Evolutionary conservation across 2,888 invertebrate species (phyloP), one percentile per base, ranked within the genome.

Genomic region (Ommatoiulus sabulosus): DNA sequence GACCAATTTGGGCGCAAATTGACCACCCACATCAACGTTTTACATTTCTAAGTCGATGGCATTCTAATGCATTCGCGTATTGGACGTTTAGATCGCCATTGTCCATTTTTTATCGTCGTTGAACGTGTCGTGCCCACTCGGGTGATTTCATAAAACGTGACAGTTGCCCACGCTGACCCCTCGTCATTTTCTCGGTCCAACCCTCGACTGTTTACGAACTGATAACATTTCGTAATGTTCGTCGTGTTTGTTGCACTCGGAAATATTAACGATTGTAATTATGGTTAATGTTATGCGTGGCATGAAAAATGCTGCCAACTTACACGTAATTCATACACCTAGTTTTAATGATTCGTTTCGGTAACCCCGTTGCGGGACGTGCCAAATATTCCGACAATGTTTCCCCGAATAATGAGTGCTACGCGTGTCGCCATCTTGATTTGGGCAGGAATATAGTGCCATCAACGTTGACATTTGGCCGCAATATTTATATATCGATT

Each of bases 151-250:
- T 63, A 15, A 63, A 63, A 63, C 63, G 63, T 63, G 63, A 63
- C 63, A 63, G n/a, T 63, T 63, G 63, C 63, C 63, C 63, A 63
- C 63, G 63, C 63, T 63, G 63, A 63, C 63, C 63, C 63, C 20
- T 52, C 7, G 52, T 12, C 8, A 52, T 46, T 8, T 46, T 46
- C 46, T 46, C 46, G 12, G 52, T 52, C 52, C 52, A 52, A 52
- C 52, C 52, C 52, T 12, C 12, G 3, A 5, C 52, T 52, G 4
- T 63, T 3, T 4, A 63, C 5, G 5, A 46, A 46, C 46, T 7
- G 46, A 46, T 46, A 5, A 7, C 46, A 46, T 5, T 46, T 46
- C 8, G 8, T 46, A 46, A 46, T 46, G 46, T 5, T 7, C 3
- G 52, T 52, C 52, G 52, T 52, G 52, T 52, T 52, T 46, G 46